Conservation (phyloP, 1,140 invertebrate genomes). For the Fopius arisanus region DNA sequence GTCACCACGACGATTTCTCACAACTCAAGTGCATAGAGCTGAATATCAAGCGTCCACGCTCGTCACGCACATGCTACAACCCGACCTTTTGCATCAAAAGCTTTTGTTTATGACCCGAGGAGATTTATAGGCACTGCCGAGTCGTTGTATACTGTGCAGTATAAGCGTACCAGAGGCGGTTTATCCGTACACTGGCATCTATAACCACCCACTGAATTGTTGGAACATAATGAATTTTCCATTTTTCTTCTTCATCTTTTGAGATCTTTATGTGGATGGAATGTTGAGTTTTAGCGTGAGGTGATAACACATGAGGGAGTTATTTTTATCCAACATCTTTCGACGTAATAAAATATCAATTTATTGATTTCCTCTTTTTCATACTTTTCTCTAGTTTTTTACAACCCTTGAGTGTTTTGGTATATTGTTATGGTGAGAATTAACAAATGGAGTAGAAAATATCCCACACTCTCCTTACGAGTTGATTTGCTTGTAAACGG, state of each 20-base stretch:
- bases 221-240: neutral
- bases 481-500: no score
- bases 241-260: neutral
- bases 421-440: no score
- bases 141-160: neutral
- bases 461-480: no score
- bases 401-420: no score
- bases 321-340: neutral
- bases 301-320: neutral
- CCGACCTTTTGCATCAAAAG: conserved; percentile 59
- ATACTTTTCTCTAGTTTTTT: no score
- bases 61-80: conserved; percentile 58
- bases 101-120: conserved; percentile 60
- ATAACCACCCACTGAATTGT: neutral
- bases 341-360: no score
- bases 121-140: conserved; percentile 57
- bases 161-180: conserved; percentile 16
- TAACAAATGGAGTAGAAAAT: no score
- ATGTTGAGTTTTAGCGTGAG: neutral
- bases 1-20: conserved; percentile 8
- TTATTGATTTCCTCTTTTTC: no score
- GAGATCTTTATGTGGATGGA: neutral
- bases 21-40: neutral
- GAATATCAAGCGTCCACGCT: conserved; percentile 16
- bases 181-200: conserved; percentile 5